Evolutionary conservation across 2,797 vertebrate genomes (phyloP), one percentile per base, ranked within the genome.

Genomic region (Takifugu rubripes): DNA sequence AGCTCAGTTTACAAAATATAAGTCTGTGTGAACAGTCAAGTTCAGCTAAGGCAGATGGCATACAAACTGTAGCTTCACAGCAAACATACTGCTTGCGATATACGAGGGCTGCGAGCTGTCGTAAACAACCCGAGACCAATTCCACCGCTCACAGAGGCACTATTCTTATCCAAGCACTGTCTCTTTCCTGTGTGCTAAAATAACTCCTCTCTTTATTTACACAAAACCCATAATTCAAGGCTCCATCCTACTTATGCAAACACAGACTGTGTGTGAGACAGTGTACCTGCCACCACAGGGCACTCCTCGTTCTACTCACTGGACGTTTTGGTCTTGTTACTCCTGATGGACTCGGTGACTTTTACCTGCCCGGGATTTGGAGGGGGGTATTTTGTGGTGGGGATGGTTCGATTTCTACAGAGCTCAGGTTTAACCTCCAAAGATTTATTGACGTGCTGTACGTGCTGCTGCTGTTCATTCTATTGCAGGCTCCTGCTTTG

Each of bases 201-300:
- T 87, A 81, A 88, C 81, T 80, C 81, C 84, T 86, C 84, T 83
- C 84, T 77, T 79, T 89, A 86, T 89, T 89, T 87, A 80, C 84
- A 83, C 84, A 85, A 83, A 84, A 81, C 79, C 72, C 70, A 83
- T 84, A 83, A 87, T 82, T 85, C 81, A 87, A 82, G 82, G 75
- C 78, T 83, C 71, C 82, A 78, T 76, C 79, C 78, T 78, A 77
- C 82, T 73, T 74, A 80, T 73, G 69, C 84, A 87, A 84, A 90
- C 82, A 88, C 71, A 76, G 62, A 54, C 68, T 75, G 58, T 48
- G 46, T 48, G 46, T 48, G 17, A 31, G 54, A 40, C 61, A 8
- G 57, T 14, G 68, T 65, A 68, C 64, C 72, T 67, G 67, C 72
- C 64, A 61, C 73, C 68, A 47, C 76, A 77, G 74, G 77, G 80